Evolutionary conservation across 2,888 invertebrate species (phyloP), one percentile per base, ranked within the genome.

Genomic region (Pachycephus smyrnensis): DNA sequence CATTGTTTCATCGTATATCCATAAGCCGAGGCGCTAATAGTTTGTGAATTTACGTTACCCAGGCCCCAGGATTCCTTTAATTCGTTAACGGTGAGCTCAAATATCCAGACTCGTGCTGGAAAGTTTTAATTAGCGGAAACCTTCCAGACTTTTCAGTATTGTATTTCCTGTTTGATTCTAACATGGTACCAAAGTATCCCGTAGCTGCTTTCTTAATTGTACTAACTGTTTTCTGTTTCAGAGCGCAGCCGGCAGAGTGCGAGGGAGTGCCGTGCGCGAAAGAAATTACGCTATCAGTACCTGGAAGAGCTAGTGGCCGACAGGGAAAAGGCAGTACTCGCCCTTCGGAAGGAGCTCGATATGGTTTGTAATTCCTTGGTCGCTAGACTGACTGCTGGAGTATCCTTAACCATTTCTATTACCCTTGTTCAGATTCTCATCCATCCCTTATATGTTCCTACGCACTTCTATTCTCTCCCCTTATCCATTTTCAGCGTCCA

Each of bases 161-260:
- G 31, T 4, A 11, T n/a, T 73, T 76, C 68, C 77, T 69, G 23
- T 15, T 73, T 33, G n/a, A 74, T 33, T 69, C 74, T 77, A 55
- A 12, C 23, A 9, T 55, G 23, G 1, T 55, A 55, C 23, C 23
- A 2, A 55, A 23, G 23, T 23, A 23, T 55, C 55, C 55, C 55
- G 23, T 23, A 15, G 55, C 55, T 55, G 55, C 23, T 9, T 23
- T 55, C 9, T 55, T 9, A 55, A 23, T 55, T 55, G 75, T 23
- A 55, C 23, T 55, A 9, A 55, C 36, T 40, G 55, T 77, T 85
- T 84, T 82, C 79, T 80, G 85, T 92, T 93, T 33, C 91, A 97
- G 98, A 99, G 92, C 95, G 98, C 82, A 98, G 98, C 92, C 94
- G 99, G 86, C 98, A 99, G 93, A 98, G 98, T 92, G 99, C 99